Percentiles rank a stretch among this genome's conserved stretches.
Evolutionary conservation across 2,113 vertebrate species (phyloP).

Genomic region (Vulpes ferrilata): DNA sequence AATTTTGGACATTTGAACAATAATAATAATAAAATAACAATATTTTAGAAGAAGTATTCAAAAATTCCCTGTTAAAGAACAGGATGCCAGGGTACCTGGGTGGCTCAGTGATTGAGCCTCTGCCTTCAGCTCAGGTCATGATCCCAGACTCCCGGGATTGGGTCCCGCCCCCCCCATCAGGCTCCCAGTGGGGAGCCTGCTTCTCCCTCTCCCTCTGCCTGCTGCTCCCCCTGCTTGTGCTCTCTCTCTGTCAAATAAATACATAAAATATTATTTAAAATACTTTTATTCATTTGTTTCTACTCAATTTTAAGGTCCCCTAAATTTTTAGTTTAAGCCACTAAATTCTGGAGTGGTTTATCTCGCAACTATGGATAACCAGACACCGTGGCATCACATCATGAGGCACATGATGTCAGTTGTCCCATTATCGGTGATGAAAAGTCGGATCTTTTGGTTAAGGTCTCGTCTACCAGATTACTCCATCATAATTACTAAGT

Average conservation of each 20-base stretch:
- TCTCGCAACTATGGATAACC: background rate
- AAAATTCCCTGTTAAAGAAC: background rate
- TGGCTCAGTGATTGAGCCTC: too few relatives aligned
- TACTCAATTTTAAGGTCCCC: background rate
- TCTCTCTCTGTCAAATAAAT: too few relatives aligned
- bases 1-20: conserved; percentile 32
- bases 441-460: conserved; percentile 5
- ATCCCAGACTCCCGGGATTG: too few relatives aligned
- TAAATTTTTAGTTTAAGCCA: conserved; percentile 32
- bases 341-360: background rate
- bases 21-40: background rate
- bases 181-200: too few relatives aligned
- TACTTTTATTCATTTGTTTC: background rate
- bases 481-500: conserved; percentile 53
- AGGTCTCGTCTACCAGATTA: conserved; percentile 26
- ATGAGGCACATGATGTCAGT: background rate
- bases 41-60: background rate
- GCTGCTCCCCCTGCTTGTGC: too few relatives aligned
- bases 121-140: too few relatives aligned
- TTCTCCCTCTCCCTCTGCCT: too few relatives aligned
- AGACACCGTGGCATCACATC: background rate
- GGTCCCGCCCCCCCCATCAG: too few relatives aligned
- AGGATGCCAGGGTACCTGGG: background rate
- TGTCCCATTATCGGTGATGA: background rate
- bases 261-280: background rate